Evolutionary conservation across 1,140 invertebrate species (phyloP).

Genomic region (Euura lappo): DNA sequence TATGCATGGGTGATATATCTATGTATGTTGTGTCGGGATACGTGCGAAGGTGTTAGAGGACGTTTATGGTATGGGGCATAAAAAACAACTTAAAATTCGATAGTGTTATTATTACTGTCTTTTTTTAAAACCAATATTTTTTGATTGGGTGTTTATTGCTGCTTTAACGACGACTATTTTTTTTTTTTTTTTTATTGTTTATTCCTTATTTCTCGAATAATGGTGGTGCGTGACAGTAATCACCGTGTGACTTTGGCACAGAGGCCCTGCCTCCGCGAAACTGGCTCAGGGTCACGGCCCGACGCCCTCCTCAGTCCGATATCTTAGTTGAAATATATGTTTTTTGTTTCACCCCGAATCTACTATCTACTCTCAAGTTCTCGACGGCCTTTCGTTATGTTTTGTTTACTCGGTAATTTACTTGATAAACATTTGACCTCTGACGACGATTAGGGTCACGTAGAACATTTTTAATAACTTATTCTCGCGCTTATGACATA

Average conservation of each 20-base stretch:
- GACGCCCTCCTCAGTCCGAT: slow-evolving; percentile 31
- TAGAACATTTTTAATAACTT: not conserved
- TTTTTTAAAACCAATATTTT: no score
- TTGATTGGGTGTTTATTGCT: no score
- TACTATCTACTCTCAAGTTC: not conserved
- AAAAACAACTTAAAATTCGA: no score
- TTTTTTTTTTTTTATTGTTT: not conserved
- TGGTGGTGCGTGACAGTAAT: slow-evolving; percentile 17
- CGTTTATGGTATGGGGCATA: no score
- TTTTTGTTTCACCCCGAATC: not conserved
- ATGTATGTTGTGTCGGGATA: no score
- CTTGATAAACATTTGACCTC: slow-evolving; percentile 2
- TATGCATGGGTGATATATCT: no score
- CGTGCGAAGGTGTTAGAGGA: no score
- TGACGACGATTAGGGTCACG: not conserved
- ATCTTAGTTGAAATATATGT: slow-evolving; percentile 9
- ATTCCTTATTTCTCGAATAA: not conserved
- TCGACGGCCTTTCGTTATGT: not conserved
- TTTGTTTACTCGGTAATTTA: not conserved
- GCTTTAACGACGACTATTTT: not conserved
- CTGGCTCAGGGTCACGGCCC: slow-evolving; percentile 45
- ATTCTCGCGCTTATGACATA: no score
- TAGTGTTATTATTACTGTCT: no score
- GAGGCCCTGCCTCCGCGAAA: slow-evolving; percentile 21
- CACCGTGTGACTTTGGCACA: slow-evolving; percentile 8